Conservation (phyloP, 2,797 vertebrate species). For the Sebastolobus alascanus region DNA sequence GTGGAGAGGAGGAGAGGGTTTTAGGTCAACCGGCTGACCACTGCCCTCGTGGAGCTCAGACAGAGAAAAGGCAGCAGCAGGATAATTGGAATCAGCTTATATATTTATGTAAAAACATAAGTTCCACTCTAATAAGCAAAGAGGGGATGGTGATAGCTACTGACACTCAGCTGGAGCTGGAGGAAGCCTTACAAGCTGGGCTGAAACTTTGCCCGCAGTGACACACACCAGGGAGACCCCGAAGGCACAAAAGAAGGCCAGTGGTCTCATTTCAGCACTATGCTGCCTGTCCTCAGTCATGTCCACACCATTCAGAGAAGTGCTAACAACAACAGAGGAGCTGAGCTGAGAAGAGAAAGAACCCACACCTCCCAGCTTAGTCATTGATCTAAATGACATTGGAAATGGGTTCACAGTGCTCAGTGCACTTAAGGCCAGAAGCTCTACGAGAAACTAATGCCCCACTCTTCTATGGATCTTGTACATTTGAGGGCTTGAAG, state of each 20-base stretch:
- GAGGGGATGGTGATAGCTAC: slow-evolving; percentile 21
- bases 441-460: slow-evolving; percentile 32
- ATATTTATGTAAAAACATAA: slow-evolving; percentile 44
- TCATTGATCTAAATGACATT: slow-evolving; percentile 57
- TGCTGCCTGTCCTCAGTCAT: slow-evolving; percentile 48
- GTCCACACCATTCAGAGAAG: slow-evolving; percentile 53
- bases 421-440: slow-evolving; percentile 37
- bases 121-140: slow-evolving; percentile 38
- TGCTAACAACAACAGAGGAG: slow-evolving; percentile 62
- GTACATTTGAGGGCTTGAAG: slow-evolving; percentile 20
- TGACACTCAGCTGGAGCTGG: slow-evolving; percentile 29
- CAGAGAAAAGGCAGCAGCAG: slow-evolving; percentile 27
- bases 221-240: slow-evolving; percentile 49
- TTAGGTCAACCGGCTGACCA: slow-evolving; percentile 48
- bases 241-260: slow-evolving; percentile 34
- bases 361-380: slow-evolving; percentile 35
- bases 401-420: slow-evolving; percentile 48
- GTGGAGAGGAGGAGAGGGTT: slow-evolving; percentile 51
- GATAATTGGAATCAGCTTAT: slow-evolving; percentile 43
- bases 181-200: slow-evolving; percentile 30
- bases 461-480: slow-evolving; percentile 14
- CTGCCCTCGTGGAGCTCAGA: slow-evolving; percentile 38
- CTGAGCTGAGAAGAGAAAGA: slow-evolving; percentile 32
- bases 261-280: slow-evolving; percentile 48
- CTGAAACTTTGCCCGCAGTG: slow-evolving; percentile 33